phyloP scores from a whole-genome alignment of 2,113 vertebrate genomes.

The Amia ocellicauda region DNA sequence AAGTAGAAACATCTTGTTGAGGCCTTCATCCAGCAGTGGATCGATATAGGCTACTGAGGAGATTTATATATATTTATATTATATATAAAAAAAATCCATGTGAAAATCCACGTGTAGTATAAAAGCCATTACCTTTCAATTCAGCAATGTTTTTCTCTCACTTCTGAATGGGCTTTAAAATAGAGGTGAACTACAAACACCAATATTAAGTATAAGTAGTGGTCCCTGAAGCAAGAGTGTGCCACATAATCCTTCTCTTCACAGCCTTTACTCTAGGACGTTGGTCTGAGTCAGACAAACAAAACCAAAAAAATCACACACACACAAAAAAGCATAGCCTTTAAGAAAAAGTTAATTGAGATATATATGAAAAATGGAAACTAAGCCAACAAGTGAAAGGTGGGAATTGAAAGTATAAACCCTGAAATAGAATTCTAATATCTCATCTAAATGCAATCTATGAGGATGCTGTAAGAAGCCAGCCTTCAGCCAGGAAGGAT shows the following conservation, averaged over 20 bases:
- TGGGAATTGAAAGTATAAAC: slow-evolving; percentile 20
- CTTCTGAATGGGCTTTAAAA: slow-evolving; percentile 10
- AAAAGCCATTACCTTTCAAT: slow-evolving; percentile 41
- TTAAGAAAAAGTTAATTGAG: neutral
- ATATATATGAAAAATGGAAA: neutral
- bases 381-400: neutral
- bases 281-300: neutral
- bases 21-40: too few relatives aligned
- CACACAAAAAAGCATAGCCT: too few relatives aligned
- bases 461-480: neutral
- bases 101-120: too few relatives aligned
- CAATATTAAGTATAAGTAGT: neutral
- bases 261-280: neutral
- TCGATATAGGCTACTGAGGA: too few relatives aligned
- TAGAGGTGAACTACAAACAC: neutral
- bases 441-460: slow-evolving; percentile 5
- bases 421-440: slow-evolving; percentile 5
- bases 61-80: too few relatives aligned
- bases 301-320: too few relatives aligned
- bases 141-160: slow-evolving; percentile 35
- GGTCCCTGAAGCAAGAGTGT: too few relatives aligned
- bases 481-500: neutral
- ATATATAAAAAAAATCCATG: too few relatives aligned
- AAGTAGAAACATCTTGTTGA: too few relatives aligned
- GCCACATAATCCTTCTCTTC: too few relatives aligned